phyloP scores from a whole-genome alignment of 53 echinoderm and acorn worm genomes.

The Antedon mediterranea region DNA sequence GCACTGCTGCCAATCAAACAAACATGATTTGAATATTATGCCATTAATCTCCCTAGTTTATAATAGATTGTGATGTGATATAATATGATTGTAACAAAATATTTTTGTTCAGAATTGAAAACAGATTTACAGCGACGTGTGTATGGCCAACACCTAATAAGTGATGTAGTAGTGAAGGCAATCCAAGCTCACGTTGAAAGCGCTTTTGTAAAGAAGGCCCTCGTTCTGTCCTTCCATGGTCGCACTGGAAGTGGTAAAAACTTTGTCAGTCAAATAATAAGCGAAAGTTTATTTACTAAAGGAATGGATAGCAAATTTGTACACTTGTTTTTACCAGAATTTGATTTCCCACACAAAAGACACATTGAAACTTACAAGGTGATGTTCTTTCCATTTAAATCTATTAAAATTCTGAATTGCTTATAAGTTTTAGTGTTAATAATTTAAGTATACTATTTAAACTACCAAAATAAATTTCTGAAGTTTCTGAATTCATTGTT shows the following conservation, averaged over 20 bases:
- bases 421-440: too few relatives aligned
- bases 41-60: too few relatives aligned
- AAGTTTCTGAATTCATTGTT: too few relatives aligned
- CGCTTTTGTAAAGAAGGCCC: constrained; percentile 37
- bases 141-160: constrained; percentile 63
- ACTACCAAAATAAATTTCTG: too few relatives aligned
- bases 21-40: too few relatives aligned
- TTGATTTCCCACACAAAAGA: constrained; percentile 34
- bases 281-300: constrained; percentile 48
- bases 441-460: too few relatives aligned
- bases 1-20: too few relatives aligned
- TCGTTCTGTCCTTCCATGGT: constrained; percentile 87
- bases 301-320: constrained; percentile 78
- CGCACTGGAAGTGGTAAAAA: constrained; percentile 77
- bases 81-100: too few relatives aligned
- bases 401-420: too few relatives aligned
- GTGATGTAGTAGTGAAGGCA: constrained; percentile 25
- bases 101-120: constrained; percentile 23
- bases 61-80: too few relatives aligned
- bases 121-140: constrained; percentile 14
- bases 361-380: constrained; percentile 43
- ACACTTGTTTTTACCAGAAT: constrained; percentile 34
- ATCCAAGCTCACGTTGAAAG: constrained; percentile 32
- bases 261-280: constrained; percentile 54
- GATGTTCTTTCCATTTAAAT: too few relatives aligned